A percentile compares a stretch with the other conserved stretches of the same genome.
Evolutionary conservation across 2,888 invertebrate genomes (phyloP).

Genomic region (Dendrolimus pini): DNA sequence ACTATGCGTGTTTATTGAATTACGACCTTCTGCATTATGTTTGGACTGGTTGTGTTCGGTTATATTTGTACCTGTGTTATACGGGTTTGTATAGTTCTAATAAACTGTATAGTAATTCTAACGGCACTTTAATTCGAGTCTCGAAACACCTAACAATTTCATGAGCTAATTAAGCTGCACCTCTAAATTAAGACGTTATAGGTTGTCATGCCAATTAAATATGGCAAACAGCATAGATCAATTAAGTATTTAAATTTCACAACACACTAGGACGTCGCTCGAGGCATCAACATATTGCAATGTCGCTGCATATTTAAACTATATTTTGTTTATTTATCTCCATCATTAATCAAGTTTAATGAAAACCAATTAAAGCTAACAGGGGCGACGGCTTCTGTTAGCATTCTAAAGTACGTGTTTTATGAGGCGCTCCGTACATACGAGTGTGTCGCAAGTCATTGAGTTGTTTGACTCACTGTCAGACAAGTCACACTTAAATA

Average conservation of each 20-base stretch:
- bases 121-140: too few species aligned
- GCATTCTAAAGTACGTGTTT: conserved; percentile 14
- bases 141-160: too few species aligned
- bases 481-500: conserved; percentile 16
- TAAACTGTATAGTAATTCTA: too few species aligned
- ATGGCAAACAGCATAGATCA: background rate
- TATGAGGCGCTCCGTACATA: conserved; percentile 6
- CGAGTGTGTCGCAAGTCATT: conserved; percentile 21
- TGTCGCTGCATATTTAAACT: conserved; percentile 13
- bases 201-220: background rate
- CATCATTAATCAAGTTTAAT: conserved; percentile 38
- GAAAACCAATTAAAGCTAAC: conserved; percentile 40
- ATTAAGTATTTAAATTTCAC: background rate
- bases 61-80: too few species aligned
- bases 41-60: too few species aligned
- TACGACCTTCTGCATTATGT: too few species aligned
- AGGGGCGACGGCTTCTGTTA: conserved; percentile 19
- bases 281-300: conserved; percentile 13
- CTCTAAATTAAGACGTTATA: too few species aligned
- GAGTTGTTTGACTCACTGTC: conserved; percentile 25
- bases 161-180: too few species aligned
- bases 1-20: too few species aligned
- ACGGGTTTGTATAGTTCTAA: too few species aligned
- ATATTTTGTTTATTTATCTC: conserved; percentile 28
- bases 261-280: conserved; percentile 21